Evolutionary conservation across 2,888 invertebrate genomes (phyloP).

Genomic region (Drosophila austrosaltans): DNA sequence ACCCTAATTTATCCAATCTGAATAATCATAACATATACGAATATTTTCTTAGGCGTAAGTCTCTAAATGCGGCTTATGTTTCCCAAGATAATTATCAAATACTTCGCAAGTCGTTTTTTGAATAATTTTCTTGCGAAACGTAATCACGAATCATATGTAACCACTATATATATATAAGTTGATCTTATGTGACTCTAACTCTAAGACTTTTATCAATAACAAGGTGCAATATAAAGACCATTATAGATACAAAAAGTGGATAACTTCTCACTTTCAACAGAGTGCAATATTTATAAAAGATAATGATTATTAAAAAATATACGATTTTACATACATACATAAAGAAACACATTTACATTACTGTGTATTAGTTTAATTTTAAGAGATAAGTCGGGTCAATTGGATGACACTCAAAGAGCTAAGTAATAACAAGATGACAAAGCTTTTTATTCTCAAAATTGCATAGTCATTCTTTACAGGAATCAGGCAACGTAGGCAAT

Average conservation of each 20-base stretch:
- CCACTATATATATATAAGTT: slow-evolving; percentile 20
- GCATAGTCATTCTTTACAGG: not conserved
- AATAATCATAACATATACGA: slow-evolving; percentile 16
- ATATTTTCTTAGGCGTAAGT: not conserved
- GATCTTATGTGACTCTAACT: slow-evolving; percentile 52
- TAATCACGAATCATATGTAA: slow-evolving; percentile 56
- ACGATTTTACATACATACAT: slow-evolving; percentile 31
- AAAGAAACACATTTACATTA: not conserved
- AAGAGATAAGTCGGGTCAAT: not conserved
- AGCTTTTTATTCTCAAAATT: not conserved
- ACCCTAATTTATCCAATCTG: slow-evolving; percentile 27
- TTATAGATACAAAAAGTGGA: slow-evolving; percentile 1
- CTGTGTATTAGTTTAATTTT: not conserved
- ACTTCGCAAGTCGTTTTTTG: not conserved
- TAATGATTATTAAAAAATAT: slow-evolving; percentile 52
- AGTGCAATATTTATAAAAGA: slow-evolving; percentile 68
- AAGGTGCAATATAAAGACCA: slow-evolving; percentile 68
- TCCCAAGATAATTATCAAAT: slow-evolving; percentile 69
- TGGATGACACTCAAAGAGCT: slow-evolving; percentile 1
- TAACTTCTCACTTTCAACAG: slow-evolving; percentile 45
- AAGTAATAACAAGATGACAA: slow-evolving; percentile 9
- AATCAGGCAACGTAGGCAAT: not conserved
- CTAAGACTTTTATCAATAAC: slow-evolving; percentile 43
- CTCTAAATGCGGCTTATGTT: slow-evolving; percentile 71
- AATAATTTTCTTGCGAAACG: slow-evolving; percentile 78